Evolutionary conservation across 1,140 invertebrate genomes (phyloP).

Genomic region (Cecropterus lyciades): DNA sequence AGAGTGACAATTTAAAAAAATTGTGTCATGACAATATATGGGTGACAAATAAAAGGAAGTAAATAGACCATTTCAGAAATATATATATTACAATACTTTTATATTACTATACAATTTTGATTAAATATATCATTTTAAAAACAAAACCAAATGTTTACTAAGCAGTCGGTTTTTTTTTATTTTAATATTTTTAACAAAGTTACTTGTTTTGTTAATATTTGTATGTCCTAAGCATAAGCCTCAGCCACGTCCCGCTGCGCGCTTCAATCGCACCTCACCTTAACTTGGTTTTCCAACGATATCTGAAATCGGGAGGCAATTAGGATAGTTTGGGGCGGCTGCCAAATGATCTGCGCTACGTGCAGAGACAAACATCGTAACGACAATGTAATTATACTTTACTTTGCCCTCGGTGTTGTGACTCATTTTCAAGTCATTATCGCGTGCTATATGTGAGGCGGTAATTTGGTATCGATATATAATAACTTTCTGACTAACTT

Average conservation of each 20-base stretch:
- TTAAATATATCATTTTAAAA: no score
- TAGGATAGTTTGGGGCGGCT: slow-evolving; percentile 61
- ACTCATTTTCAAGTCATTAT: slow-evolving; percentile 19
- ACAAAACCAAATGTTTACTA: no score
- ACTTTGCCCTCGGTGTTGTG: slow-evolving; percentile 6
- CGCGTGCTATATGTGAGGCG: slow-evolving; percentile 5
- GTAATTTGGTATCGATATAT: not conserved
- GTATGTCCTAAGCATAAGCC: no score
- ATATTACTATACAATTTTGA: no score
- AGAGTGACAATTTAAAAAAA: no score
- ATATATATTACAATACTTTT: no score
- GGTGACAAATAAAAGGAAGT: no score
- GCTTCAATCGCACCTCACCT: slow-evolving; percentile 12
- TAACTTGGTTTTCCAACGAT: slow-evolving; percentile 43
- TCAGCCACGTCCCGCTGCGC: not conserved
- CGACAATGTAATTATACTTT: slow-evolving; percentile 29
- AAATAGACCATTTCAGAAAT: no score
- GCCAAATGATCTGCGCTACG: slow-evolving; percentile 59
- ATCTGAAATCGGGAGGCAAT: slow-evolving; percentile 60
- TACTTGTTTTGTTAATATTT: no score
- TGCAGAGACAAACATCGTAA: slow-evolving; percentile 29
- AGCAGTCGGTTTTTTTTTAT: no score
- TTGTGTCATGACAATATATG: no score
- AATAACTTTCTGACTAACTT: not conserved
- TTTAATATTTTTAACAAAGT: no score